Evolutionary conservation across 92 coral and sea anemone species (phyloP).

Genomic region (Parazoanthus atlanticus): DNA sequence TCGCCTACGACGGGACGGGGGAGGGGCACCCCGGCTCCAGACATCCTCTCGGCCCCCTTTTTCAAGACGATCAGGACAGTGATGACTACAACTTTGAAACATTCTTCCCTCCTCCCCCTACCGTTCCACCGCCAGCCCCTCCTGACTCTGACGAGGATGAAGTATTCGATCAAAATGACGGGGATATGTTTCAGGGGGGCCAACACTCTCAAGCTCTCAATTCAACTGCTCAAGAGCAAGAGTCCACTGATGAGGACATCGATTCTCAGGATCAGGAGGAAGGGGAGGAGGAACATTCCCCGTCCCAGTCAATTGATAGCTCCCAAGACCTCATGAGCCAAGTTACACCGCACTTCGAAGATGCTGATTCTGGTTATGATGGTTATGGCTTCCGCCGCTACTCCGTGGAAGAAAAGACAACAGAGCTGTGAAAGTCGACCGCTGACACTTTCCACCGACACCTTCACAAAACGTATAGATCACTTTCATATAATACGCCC

Average conservation of each 20-base stretch:
- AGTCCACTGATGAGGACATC: not conserved
- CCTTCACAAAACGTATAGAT: not conserved
- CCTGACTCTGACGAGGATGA: conserved; percentile 58
- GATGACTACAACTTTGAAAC: conserved; percentile 41
- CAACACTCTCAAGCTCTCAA: not conserved
- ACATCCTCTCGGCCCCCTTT: not conserved
- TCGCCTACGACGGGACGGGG: conserved; percentile 14
- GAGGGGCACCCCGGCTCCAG: conserved; percentile 7
- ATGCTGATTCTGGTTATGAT: conserved; percentile 40
- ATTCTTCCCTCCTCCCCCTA: conserved; percentile 80
- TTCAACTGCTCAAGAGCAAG: not conserved
- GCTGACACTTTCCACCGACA: not conserved
- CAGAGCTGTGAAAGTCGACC: conserved; percentile 13
- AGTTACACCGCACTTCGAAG: not conserved
- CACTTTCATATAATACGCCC: no score
- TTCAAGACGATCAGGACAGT: conserved; percentile 26
- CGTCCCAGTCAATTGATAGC: conserved; percentile 26
- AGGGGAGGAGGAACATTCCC: conserved; percentile 3
- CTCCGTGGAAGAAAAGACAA: conserved; percentile 25
- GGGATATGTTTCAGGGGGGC: conserved; percentile 31
- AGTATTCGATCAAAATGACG: not conserved
- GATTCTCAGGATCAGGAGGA: not conserved
- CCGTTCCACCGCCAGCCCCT: conserved; percentile 70
- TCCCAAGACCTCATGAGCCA: conserved; percentile 19
- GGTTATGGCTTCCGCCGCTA: conserved; percentile 13